Conservation (phyloP, 2,888 invertebrate genomes). For the Ophion obscuratus region DNA sequence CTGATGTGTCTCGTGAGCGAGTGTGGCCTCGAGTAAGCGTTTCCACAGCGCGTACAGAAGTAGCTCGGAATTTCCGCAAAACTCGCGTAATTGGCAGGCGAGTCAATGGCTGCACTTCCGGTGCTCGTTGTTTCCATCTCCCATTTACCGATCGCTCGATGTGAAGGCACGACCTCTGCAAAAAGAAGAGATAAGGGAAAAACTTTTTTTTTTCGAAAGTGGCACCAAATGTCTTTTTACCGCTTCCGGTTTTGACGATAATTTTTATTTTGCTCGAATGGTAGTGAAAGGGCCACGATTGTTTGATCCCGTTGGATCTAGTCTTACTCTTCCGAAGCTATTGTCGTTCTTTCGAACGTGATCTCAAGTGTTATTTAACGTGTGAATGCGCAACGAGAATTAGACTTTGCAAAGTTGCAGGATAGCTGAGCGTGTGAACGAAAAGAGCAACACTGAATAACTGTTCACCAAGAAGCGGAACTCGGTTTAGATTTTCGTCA, state of each 20-base stretch:
- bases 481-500: background rate
- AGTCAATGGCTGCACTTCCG: conserved; percentile 26
- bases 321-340: background rate
- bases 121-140: conserved; percentile 16
- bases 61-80: conserved; percentile 65
- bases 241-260: background rate
- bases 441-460: background rate
- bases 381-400: background rate
- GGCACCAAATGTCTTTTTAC: background rate
- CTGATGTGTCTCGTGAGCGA: conserved; percentile 86
- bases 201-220: background rate
- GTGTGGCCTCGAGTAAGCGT: conserved; percentile 86
- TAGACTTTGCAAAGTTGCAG: no score
- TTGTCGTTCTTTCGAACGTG: background rate
- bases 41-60: conserved; percentile 86
- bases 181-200: background rate
- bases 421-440: background rate
- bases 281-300: no score
- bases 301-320: background rate
- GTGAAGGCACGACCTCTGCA: background rate
- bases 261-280: background rate
- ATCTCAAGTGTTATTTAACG: background rate
- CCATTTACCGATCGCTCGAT: background rate
- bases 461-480: background rate
- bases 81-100: conserved; percentile 28